phyloP scores from a whole-genome alignment of 1,140 invertebrate genomes.

The Helicoverpa zea region DNA sequence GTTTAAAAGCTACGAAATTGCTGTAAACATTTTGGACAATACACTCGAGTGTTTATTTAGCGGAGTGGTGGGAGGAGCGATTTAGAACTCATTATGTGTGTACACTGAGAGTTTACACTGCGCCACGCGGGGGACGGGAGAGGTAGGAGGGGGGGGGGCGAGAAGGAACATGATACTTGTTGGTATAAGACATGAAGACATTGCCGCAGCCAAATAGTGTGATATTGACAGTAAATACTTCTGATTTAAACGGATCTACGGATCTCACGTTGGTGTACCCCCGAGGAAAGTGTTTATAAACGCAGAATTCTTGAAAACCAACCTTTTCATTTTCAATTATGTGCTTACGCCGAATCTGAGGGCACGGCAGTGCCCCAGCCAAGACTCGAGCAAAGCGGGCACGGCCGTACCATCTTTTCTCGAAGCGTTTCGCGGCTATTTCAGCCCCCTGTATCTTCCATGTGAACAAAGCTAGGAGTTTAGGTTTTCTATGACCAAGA shows the following conservation, averaged over 20 bases:
- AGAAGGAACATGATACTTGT: slow-evolving; percentile 3
- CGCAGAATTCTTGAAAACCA: no score
- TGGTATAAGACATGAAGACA: slow-evolving; percentile 11
- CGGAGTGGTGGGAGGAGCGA: slow-evolving; percentile 28
- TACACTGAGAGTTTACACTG: slow-evolving; percentile 25
- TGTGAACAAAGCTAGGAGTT: no score
- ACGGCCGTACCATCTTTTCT: no score
- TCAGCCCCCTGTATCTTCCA: no score
- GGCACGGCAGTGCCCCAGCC: no score
- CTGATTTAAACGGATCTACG: background rate
- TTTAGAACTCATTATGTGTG: slow-evolving; percentile 42
- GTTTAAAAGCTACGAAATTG: slow-evolving; percentile 48
- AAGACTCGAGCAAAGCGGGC: no score
- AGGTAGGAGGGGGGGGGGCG: background rate
- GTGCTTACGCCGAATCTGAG: no score
- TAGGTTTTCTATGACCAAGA: no score
- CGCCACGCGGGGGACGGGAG: background rate
- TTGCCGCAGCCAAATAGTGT: slow-evolving; percentile 2
- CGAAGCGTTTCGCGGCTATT: no score
- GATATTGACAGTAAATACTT: background rate
- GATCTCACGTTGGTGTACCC: no score
- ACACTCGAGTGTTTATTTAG: slow-evolving; percentile 42
- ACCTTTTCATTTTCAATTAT: no score
- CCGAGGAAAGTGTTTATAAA: no score
- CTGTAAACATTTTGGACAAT: slow-evolving; percentile 49